Evolutionary conservation across 2,888 invertebrate genomes (phyloP), one percentile per base, ranked within the genome.

Genomic region (Agrotis ipsilon): DNA sequence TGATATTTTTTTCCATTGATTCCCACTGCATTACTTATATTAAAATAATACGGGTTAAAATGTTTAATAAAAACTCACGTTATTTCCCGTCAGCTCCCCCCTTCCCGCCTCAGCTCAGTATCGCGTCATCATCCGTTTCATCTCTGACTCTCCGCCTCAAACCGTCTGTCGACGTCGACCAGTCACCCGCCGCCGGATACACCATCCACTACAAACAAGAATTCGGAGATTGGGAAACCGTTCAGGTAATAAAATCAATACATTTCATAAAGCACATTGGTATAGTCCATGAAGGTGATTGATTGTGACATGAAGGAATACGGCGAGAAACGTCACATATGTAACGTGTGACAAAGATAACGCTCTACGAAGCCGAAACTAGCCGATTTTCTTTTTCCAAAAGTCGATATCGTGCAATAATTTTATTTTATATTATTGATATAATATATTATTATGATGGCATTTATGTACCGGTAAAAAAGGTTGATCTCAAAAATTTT

Each of bases 151-250:
- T 96, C 4, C 95, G 96, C 67, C 90, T 96, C 81, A 95, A 95
- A 86, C 95, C 96, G 0, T 85, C 97, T 81, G 97, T 97, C 85
- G 97, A 98, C 62, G 97, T 97, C 18, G 98, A 98, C 89, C 97
- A 97, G 57, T 98, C 98, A 48, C 98, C 98, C n/a, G 97, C 98
- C 80, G 98, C 98, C 86, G 99, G 99, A 0, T 99, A 99, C 94
- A 98, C 98, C 43, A 97, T 99, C 79, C 98, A 98, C 90, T 99
- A 98, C 96, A 99, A 99, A 91, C 98, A 98, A 68, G 99, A 99
- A 93, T 99, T 99, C 89, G 99, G 99, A 21, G 98, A 98, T 89
- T 99, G 99, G 99, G 98, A 98, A 94, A 98, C 98, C 13, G 97
- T 98, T 72, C 98, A 98, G 95, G 96, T 97, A 64, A 32, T 6